Evolutionary conservation across 2,888 invertebrate species (phyloP).

Genomic region (Epistrophe eligans): DNA sequence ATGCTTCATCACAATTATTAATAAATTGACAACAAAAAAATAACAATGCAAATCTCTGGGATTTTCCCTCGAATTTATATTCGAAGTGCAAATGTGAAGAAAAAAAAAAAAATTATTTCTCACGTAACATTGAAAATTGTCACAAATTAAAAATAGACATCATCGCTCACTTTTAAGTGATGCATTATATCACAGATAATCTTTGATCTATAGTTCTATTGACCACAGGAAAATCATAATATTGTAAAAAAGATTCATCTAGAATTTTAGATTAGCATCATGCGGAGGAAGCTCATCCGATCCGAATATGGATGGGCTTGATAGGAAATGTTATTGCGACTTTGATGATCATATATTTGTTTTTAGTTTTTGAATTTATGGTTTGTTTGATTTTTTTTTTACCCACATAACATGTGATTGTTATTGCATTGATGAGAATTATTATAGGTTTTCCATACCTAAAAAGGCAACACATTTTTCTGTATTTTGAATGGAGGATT

Average conservation of each 20-base stretch:
- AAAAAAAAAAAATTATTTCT: conserved; percentile 9
- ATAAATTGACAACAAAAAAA: conserved; percentile 4
- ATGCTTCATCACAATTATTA: neutral
- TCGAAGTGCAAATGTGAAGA: conserved; percentile 15
- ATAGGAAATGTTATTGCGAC: conserved; percentile 3
- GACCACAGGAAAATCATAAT: conserved; percentile 17
- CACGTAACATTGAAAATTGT: conserved; percentile 67
- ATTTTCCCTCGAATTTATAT: conserved; percentile 42
- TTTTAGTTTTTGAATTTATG: neutral
- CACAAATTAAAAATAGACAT: conserved; percentile 45
- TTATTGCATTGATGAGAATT: neutral
- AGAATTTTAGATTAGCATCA: neutral
- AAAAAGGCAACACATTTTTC: no score
- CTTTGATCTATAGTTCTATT: conserved; percentile 1
- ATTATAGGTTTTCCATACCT: no score
- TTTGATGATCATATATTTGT: neutral
- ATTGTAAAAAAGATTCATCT: neutral
- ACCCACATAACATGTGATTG: neutral
- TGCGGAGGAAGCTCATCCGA: neutral
- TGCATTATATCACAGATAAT: conserved; percentile 20
- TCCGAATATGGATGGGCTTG: conserved; percentile 15
- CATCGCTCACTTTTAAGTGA: conserved; percentile 14
- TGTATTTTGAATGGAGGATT: no score
- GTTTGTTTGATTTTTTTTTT: neutral
- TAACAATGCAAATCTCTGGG: conserved; percentile 31